These are phyloP conservation scores for Cotesia typhae DNA, from an alignment of 1,140 invertebrate species.

Conservation along the genomic window DNA sequence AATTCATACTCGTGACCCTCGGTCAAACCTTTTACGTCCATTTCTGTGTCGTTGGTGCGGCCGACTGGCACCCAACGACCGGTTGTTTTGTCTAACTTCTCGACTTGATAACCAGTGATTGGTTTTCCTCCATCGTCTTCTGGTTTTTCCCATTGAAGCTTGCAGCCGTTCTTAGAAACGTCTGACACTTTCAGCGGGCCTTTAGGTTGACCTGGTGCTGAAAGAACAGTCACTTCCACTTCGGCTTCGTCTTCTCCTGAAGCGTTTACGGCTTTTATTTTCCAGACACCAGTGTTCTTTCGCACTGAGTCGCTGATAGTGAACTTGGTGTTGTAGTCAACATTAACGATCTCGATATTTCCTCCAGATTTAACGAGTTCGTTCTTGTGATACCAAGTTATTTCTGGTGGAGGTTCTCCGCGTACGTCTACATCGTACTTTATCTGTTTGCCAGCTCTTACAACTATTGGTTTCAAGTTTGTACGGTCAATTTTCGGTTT, in stretches of 20 bases:
- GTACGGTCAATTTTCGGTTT: slow-evolving; percentile 97
- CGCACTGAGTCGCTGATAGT: slow-evolving; percentile 84
- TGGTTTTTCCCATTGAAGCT: slow-evolving; percentile 96
- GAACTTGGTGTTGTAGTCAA: slow-evolving; percentile 94
- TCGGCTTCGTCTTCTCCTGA: slow-evolving; percentile 93
- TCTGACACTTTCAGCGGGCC: slow-evolving; percentile 93
- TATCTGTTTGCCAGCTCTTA: slow-evolving; percentile 90
- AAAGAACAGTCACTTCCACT: slow-evolving; percentile 91
- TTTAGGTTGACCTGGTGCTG: slow-evolving; percentile 82
- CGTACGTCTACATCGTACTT: slow-evolving; percentile 93
- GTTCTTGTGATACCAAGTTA: slow-evolving; percentile 82
- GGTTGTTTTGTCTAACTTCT: slow-evolving; percentile 93
- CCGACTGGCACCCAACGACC: slow-evolving; percentile 95
- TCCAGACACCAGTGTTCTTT: slow-evolving; percentile 89
- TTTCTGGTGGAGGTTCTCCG: slow-evolving; percentile 92
- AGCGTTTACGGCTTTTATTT: slow-evolving; percentile 89
- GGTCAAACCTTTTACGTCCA: slow-evolving; percentile 90
- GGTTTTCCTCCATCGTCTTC: slow-evolving; percentile 98
- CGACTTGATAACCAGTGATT: slow-evolving; percentile 94
- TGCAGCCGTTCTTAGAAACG: slow-evolving; percentile 90
- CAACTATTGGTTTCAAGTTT: slow-evolving; percentile 89
- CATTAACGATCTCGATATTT: slow-evolving; percentile 86
- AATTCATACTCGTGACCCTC: slow-evolving; percentile 97
- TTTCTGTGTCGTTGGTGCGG: slow-evolving; percentile 84
- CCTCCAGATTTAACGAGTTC: slow-evolving; percentile 69